These are phyloP conservation scores for Myotis planiceps DNA, from an alignment of 2,797 vertebrate genomes.

Conservation along the genomic window DNA sequence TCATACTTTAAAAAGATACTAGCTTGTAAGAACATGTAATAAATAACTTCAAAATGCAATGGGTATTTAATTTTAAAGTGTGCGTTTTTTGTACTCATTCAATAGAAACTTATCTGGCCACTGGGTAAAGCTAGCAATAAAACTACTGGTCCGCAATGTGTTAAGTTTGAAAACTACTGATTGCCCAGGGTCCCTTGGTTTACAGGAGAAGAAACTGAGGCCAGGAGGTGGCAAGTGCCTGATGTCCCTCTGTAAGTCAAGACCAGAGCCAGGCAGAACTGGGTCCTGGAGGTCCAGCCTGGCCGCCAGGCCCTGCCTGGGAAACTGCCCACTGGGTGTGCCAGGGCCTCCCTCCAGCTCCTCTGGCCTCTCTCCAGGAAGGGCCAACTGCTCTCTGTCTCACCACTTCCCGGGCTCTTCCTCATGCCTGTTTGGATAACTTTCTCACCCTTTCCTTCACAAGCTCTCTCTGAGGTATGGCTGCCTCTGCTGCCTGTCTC, in stretches of 20 bases:
- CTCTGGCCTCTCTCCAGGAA: background rate
- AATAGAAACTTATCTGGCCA: too few relatives aligned
- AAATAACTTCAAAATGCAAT: too few relatives aligned
- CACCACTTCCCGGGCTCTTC: constrained; percentile 9
- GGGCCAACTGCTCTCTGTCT: background rate
- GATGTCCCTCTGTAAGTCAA: background rate
- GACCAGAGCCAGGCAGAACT: too few relatives aligned
- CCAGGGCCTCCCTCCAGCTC: background rate
- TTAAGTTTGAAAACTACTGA: background rate
- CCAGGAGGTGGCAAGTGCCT: background rate
- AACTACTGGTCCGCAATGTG: too few relatives aligned
- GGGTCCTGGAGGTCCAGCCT: background rate
- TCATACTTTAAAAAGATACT: too few relatives aligned
- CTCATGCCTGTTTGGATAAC: constrained; percentile 79
- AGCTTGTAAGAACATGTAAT: too few relatives aligned
- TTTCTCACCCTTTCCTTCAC: constrained; percentile 73
- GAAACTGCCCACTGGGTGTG: background rate
- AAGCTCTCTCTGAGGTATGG: constrained; percentile 70
- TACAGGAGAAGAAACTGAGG: background rate
- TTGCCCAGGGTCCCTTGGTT: background rate
- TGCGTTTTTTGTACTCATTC: too few relatives aligned
- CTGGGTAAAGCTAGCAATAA: too few relatives aligned
- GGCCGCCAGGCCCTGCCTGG: background rate
- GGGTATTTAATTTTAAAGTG: too few relatives aligned
- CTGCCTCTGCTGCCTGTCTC: constrained; percentile 63